Conservation (phyloP, 2,888 invertebrate species). For the Melikaiella ostensackeni region DNA sequence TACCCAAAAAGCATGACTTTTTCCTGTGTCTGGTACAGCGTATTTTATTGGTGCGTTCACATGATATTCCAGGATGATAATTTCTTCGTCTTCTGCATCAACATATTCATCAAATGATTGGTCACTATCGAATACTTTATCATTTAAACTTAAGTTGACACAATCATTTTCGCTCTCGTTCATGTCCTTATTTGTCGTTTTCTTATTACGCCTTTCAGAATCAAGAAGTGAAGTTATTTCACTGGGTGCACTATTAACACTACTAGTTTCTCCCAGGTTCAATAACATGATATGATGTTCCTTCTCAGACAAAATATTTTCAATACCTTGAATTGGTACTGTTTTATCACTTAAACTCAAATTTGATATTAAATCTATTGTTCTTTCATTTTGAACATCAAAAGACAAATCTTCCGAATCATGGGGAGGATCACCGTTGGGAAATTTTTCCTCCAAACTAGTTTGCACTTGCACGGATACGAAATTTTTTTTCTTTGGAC, state of each 20-base stretch:
- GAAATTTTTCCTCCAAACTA: constrained; percentile 64
- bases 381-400: background rate
- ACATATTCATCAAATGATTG: constrained; percentile 66
- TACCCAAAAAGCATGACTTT: constrained; percentile 75
- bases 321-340: background rate
- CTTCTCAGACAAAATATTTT: background rate
- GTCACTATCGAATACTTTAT: background rate
- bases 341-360: background rate
- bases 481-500: background rate
- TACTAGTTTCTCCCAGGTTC: background rate
- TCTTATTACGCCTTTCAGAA: background rate
- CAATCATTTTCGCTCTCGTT: background rate
- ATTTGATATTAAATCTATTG: background rate
- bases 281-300: background rate
- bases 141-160: background rate
- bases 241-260: background rate
- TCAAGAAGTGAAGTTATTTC: background rate
- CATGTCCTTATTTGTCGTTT: background rate
- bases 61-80: background rate
- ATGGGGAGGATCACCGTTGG: constrained; percentile 25
- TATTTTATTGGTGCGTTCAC: constrained; percentile 63
- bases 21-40: constrained; percentile 66
- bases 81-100: constrained; percentile 59
- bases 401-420: background rate
- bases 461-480: constrained; percentile 73